phyloP scores from a whole-genome alignment of 2,888 invertebrate species.

The Strigamia transsilvanica region DNA sequence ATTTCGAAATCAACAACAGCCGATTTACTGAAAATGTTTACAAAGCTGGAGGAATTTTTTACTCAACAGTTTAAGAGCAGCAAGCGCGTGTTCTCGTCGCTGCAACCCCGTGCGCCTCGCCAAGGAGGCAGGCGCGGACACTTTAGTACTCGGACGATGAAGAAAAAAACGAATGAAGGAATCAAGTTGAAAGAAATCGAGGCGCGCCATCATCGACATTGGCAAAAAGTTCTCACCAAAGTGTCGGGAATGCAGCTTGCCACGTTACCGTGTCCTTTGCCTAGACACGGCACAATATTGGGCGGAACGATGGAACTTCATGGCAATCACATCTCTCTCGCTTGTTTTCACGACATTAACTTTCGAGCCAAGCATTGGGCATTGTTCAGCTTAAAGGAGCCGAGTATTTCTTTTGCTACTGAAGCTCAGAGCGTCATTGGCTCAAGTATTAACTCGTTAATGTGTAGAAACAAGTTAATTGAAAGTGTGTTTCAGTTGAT shows the following conservation, averaged over 20 bases:
- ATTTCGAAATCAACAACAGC: slow-evolving; percentile 97
- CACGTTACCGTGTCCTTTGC: slow-evolving; percentile 65
- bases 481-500: slow-evolving; percentile 53
- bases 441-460: slow-evolving; percentile 59
- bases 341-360: slow-evolving; percentile 97
- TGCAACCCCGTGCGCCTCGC: slow-evolving; percentile 65
- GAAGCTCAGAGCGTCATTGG: slow-evolving; percentile 80
- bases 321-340: slow-evolving; percentile 85
- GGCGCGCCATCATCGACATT: slow-evolving; percentile 85
- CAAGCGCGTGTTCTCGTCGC: slow-evolving; percentile 83
- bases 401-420: slow-evolving; percentile 89
- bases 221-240: slow-evolving; percentile 86
- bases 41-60: slow-evolving; percentile 96
- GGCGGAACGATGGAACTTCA: slow-evolving; percentile 84
- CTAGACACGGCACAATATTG: slow-evolving; percentile 74
- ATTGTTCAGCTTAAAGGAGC: slow-evolving; percentile 89
- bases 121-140: slow-evolving; percentile 51
- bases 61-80: slow-evolving; percentile 96
- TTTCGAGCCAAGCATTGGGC: slow-evolving; percentile 97
- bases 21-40: slow-evolving; percentile 95
- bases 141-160: background rate
- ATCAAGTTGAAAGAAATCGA: slow-evolving; percentile 54
- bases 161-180: slow-evolving; percentile 42
- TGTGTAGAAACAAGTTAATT: too few species aligned
- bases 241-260: slow-evolving; percentile 83